Evolutionary conservation across 92 coral and sea anemone genomes (phyloP), one percentile per base, ranked within the genome.

Genomic region (Ricordea florida): DNA sequence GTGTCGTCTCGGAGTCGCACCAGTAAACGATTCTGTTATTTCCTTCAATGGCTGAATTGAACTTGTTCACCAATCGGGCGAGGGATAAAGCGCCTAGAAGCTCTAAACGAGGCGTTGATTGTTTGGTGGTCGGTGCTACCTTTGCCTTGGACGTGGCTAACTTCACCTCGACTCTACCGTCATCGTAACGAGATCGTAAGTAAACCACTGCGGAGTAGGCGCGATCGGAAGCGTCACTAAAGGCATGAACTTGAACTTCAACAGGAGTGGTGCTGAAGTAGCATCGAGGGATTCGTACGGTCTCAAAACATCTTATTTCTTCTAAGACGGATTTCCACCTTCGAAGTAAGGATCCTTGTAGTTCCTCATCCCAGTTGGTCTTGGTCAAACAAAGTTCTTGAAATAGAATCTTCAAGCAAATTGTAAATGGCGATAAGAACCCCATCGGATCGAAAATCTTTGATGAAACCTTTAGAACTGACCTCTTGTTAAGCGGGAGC

Each of bases 371-470:
- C 96, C 92, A 90, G 23, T 58, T 74, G 1, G 62, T 10, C 37
- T 82, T 86, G 32, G 55, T 81, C 21, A 77, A 11, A 78, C 89
- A 82, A 51, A 90, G 62, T 55, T 69, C 73, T 69, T 86, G 92
- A 75, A 90, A 90, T 24, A 90, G 60, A 66, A 63, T 49, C 68
- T 84, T 84, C 68, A 89, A 7, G 33, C 69, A 57, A 57, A 89
- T 73, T 15, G 68, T 76, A 42, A 84, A 89, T 0, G 83, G 90
- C 35, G 64, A 65, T 33, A 89, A 48, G 27, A 84, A 56, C 47
- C 94, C 90, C 24, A 89, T 13, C 15, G 87, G 94, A 66, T 84
- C 94, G 15, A 84, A 89, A 38, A 82, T 87, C 75, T 86, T 86
- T 17, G 84, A 81, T 24, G 92, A 27, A 69, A 79, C 40, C 62